These are phyloP conservation scores for Ophion ventricosus DNA, from an alignment of 2,888 invertebrate genomes.

Conservation along the genomic window DNA sequence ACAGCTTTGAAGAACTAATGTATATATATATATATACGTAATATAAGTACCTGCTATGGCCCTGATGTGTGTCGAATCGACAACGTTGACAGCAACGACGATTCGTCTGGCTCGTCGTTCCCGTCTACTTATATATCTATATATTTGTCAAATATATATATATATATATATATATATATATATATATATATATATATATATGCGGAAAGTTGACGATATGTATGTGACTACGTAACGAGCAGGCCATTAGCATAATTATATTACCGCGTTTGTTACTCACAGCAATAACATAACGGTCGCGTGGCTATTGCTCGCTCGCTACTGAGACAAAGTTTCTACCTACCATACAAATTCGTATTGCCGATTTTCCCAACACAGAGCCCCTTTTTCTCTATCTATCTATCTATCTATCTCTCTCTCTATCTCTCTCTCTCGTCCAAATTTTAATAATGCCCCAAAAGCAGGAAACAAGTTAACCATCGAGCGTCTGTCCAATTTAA, in stretches of 20 bases:
- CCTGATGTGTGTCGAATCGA: conserved; percentile 57
- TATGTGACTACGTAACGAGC: conserved; percentile 66
- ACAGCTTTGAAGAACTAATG: conserved; percentile 21
- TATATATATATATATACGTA: background rate
- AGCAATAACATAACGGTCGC: conserved; percentile 69
- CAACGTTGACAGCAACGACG: conserved; percentile 49
- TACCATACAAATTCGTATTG: conserved; percentile 42
- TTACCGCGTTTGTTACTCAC: conserved; percentile 68
- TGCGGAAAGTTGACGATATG: conserved; percentile 13
- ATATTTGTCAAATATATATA: conserved; percentile 16
- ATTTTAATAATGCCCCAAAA: background rate
- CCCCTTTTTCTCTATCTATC: conserved; percentile 12
- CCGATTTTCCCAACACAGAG: conserved; percentile 57
- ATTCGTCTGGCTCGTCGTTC: conserved; percentile 47
- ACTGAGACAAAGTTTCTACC: conserved; percentile 33
- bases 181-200: conserved; percentile 18
- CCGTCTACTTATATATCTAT: conserved; percentile 24
- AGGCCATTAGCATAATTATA: conserved; percentile 71
- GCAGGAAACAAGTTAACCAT: background rate
- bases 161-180: conserved; percentile 17
- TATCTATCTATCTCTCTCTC: too few relatives aligned
- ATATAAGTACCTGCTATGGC: conserved; percentile 19
- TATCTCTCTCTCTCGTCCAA: background rate
- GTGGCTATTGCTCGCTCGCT: conserved; percentile 64
- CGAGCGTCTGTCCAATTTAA: background rate